A percentile compares a stretch with the other conserved stretches of the same genome.
These are phyloP conservation scores for Alca torda DNA, from an alignment of 2,797 vertebrate genomes.

Conservation along the genomic window DNA sequence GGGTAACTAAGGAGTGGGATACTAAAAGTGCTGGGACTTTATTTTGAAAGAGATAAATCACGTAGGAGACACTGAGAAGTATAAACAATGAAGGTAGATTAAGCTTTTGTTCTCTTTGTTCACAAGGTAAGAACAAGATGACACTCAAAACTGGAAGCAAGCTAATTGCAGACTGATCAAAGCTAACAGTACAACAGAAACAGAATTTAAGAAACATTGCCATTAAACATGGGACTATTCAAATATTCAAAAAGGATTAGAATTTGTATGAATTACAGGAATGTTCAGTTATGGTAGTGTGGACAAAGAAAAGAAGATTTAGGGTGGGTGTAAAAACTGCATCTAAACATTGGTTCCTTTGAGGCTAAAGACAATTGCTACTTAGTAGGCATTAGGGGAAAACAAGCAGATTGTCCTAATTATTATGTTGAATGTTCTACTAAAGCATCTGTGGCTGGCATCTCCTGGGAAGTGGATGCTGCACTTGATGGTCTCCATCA, in stretches of 20 bases:
- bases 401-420: neutral
- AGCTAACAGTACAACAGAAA: neutral
- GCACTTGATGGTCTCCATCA: neutral
- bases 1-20: neutral
- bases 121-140: neutral
- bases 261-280: neutral
- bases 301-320: neutral
- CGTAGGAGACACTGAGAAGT: neutral
- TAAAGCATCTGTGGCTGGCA: neutral
- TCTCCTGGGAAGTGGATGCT: neutral
- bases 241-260: neutral
- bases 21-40: neutral
- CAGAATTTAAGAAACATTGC: neutral
- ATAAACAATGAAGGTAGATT: neutral
- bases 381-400: neutral
- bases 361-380: neutral
- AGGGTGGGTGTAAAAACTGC: neutral
- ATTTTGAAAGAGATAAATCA: neutral
- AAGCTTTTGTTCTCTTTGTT: neutral
- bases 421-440: neutral
- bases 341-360: neutral
- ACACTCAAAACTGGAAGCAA: neutral
- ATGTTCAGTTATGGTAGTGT: neutral
- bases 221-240: neutral
- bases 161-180: neutral